Evolutionary conservation across 2,888 invertebrate species (phyloP).

Genomic region (Mycogona germanica): DNA sequence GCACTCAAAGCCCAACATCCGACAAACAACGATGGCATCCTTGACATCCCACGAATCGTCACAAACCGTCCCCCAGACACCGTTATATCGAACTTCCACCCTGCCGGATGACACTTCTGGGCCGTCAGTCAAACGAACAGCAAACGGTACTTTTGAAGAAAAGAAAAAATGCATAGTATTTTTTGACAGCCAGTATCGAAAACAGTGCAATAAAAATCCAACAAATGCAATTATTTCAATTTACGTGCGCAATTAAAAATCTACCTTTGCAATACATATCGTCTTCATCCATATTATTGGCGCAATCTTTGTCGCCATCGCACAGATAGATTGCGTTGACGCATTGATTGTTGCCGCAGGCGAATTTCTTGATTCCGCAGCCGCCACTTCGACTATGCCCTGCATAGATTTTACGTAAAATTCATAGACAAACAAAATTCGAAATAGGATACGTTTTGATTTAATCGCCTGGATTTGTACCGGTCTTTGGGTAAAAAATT

Average conservation of each 20-base stretch:
- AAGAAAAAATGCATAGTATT: no score
- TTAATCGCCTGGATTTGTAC: no score
- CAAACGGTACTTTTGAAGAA: constrained; percentile 4
- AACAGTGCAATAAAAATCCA: background rate
- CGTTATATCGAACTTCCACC: constrained; percentile 53
- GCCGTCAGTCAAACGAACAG: constrained; percentile 47
- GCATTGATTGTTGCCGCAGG: constrained; percentile 21
- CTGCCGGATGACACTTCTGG: constrained; percentile 46
- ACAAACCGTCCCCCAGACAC: constrained; percentile 64
- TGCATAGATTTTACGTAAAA: no score
- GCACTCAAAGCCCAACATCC: constrained; percentile 34
- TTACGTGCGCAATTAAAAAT: background rate
- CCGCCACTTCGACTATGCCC: no score
- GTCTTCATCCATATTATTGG: constrained; percentile 22
- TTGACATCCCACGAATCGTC: constrained; percentile 57
- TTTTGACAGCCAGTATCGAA: background rate
- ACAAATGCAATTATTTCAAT: background rate
- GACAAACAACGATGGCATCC: constrained; percentile 44
- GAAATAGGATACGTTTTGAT: no score
- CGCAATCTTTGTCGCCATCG: constrained; percentile 23
- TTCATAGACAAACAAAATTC: no score
- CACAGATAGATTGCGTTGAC: constrained; percentile 22
- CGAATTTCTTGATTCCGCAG: constrained; percentile 18
- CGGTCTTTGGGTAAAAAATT: no score
- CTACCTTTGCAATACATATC: constrained; percentile 43